A percentile compares a stretch with the other conserved stretches of the same genome.
Evolutionary conservation across 2,888 invertebrate species (phyloP).

Genomic region (Phyllotreta cruciferae): DNA sequence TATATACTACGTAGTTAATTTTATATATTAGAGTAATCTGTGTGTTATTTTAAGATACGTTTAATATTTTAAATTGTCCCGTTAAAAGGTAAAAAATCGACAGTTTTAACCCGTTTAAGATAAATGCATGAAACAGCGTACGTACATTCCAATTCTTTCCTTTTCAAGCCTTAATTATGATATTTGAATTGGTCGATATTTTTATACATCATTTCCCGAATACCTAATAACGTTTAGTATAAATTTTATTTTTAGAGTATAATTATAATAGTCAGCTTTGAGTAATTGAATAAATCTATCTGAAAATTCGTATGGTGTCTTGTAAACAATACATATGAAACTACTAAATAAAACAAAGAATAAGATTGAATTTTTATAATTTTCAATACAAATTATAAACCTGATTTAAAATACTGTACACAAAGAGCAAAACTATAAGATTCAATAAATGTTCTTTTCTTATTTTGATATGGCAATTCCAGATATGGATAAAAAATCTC

Average conservation of each 20-base stretch:
- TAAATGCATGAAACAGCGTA: slow-evolving; percentile 10
- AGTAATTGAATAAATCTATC: slow-evolving; percentile 18
- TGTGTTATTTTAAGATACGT: slow-evolving; percentile 2
- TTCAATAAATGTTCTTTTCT: slow-evolving; percentile 55
- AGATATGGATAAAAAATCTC: slow-evolving; percentile 60
- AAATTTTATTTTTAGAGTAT: slow-evolving; percentile 16
- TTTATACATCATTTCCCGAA: slow-evolving; percentile 21
- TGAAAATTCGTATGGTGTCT: background rate
- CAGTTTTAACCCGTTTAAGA: slow-evolving; percentile 2
- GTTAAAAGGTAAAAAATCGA: background rate
- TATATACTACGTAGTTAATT: slow-evolving; percentile 19
- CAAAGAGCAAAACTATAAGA: slow-evolving; percentile 60
- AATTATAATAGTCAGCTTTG: slow-evolving; percentile 18
- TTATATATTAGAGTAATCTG: slow-evolving; percentile 13
- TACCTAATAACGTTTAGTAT: slow-evolving; percentile 10
- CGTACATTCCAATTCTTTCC: slow-evolving; percentile 19
- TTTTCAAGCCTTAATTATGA: slow-evolving; percentile 19
- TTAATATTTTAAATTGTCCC: background rate
- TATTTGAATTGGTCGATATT: slow-evolving; percentile 25
- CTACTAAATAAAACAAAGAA: slow-evolving; percentile 34
- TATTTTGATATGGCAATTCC: slow-evolving; percentile 60
- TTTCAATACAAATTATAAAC: slow-evolving; percentile 85
- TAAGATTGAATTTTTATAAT: slow-evolving; percentile 64
- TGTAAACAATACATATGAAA: background rate
- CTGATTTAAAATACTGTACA: slow-evolving; percentile 84